These are phyloP conservation scores for Allobates femoralis DNA, from an alignment of 2,797 vertebrate genomes.

Conservation along the genomic window DNA sequence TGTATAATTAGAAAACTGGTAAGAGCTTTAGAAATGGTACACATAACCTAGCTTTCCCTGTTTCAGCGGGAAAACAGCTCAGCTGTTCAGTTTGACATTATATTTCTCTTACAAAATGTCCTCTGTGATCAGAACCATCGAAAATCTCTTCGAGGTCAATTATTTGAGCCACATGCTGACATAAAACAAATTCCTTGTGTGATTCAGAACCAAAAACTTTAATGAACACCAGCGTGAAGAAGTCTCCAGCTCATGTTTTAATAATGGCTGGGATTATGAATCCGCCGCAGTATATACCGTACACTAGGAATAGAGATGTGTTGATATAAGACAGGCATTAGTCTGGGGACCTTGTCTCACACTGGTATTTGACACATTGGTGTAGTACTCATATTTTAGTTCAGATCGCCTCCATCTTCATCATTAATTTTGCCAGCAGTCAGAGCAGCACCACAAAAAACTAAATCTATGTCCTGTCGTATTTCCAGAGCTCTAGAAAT, in stretches of 20 bases:
- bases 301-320: background rate
- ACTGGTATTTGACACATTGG: background rate
- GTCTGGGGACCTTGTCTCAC: background rate
- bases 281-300: background rate
- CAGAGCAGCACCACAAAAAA: background rate
- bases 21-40: background rate
- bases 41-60: background rate
- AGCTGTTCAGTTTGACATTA: background rate
- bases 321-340: background rate
- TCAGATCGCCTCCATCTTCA: background rate
- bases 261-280: background rate
- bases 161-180: conserved; percentile 47
- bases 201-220: background rate
- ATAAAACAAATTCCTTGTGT: conserved; percentile 7
- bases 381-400: background rate
- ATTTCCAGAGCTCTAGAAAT: background rate
- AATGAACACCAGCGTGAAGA: background rate
- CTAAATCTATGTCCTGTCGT: too few relatives aligned
- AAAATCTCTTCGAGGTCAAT: conserved; percentile 43
- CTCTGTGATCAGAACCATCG: conserved; percentile 22
- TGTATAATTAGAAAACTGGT: background rate
- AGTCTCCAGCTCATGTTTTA: background rate
- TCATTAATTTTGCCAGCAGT: background rate
- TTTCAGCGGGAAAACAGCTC: background rate
- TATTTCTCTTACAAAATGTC: background rate